Evolutionary conservation across 2,797 vertebrate species (phyloP).

Genomic region (Alexandromys oeconomus): DNA sequence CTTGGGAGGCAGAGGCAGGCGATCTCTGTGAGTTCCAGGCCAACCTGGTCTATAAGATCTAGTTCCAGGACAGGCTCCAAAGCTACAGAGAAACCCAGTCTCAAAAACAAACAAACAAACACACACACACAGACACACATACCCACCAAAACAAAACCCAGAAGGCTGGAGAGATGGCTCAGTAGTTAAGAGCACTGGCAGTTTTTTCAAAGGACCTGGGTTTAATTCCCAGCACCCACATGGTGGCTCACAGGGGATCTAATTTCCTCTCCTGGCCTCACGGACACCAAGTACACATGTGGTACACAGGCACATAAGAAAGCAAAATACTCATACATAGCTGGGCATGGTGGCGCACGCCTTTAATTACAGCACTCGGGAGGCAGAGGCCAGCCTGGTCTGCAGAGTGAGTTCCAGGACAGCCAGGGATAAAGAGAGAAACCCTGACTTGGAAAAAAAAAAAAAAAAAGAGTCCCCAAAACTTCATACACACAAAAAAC

Average conservation of each 20-base stretch:
- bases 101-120: not conserved
- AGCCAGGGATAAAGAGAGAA: not conserved
- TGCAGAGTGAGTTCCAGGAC: not conserved
- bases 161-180: not conserved
- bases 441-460: not conserved
- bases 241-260: not conserved
- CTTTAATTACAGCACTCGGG: not conserved
- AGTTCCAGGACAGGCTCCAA: too few species aligned
- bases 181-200: not conserved
- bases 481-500: not conserved
- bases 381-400: not conserved
- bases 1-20: too few species aligned
- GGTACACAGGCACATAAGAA: not conserved
- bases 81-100: not conserved
- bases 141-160: not conserved
- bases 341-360: not conserved
- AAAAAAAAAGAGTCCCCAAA: not conserved
- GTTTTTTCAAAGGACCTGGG: not conserved
- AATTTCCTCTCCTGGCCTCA: not conserved
- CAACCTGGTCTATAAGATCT: too few species aligned
- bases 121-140: not conserved
- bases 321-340: not conserved
- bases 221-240: not conserved
- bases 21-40: too few species aligned
- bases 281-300: not conserved